Evolutionary conservation across 2,797 vertebrate species (phyloP).

Genomic region (Odontamblyopus lacepedii): DNA sequence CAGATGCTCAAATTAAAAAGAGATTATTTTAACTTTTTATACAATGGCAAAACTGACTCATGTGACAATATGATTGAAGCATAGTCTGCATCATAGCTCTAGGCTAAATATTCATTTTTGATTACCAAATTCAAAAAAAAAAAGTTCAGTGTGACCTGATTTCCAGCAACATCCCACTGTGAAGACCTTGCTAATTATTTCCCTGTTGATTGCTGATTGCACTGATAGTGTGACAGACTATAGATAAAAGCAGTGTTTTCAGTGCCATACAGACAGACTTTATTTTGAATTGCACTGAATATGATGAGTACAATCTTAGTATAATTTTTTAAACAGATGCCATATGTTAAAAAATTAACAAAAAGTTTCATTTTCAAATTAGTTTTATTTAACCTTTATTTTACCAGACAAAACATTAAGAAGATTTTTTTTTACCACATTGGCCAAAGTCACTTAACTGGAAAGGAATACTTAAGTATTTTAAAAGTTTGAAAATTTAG

Average conservation of each 20-base stretch:
- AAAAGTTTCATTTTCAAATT: too few species aligned
- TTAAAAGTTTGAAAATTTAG: too few species aligned
- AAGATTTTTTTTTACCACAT: too few species aligned
- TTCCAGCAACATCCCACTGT: background rate
- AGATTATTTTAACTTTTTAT: too few species aligned
- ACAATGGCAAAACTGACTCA: background rate
- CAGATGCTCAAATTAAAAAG: too few species aligned
- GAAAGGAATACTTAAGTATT: too few species aligned
- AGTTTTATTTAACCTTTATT: too few species aligned
- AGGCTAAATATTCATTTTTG: background rate
- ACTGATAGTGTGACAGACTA: background rate
- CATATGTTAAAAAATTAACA: background rate
- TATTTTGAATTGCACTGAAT: background rate
- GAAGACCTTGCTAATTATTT: background rate
- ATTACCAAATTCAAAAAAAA: background rate
- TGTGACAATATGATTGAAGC: background rate
- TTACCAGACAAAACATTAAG: too few species aligned
- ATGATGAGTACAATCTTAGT: background rate
- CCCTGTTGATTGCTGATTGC: constrained; percentile 18
- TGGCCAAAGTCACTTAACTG: too few species aligned
- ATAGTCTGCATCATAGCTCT: background rate
- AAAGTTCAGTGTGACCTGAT: background rate
- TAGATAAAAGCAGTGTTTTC: background rate
- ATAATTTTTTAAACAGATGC: background rate
- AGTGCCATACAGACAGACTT: background rate